Evolutionary conservation across 2,113 vertebrate species (phyloP).

Genomic region (Promerops cafer): DNA sequence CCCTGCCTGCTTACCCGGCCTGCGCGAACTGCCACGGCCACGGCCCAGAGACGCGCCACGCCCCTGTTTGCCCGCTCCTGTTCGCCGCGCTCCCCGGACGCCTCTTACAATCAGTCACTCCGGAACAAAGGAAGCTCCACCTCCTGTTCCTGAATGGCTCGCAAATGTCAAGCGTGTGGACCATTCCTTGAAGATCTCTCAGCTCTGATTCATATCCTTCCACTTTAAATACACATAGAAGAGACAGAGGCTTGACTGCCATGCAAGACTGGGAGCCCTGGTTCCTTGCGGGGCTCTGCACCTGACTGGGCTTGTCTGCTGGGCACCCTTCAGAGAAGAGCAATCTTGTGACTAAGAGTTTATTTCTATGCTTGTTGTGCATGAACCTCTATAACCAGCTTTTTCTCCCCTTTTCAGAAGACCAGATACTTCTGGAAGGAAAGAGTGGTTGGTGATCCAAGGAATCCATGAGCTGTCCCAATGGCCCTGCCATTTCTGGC

Average conservation of each 20-base stretch:
- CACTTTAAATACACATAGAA: accelerated
- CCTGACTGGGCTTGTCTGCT: not conserved
- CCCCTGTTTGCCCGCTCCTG: no score
- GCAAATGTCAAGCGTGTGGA: accelerated
- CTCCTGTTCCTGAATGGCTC: no score
- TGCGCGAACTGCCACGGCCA: no score
- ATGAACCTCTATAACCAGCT: not conserved
- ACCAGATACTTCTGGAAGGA: not conserved
- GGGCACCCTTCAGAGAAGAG: not conserved
- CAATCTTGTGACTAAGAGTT: not conserved
- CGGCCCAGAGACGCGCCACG: no score
- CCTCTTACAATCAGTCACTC: no score
- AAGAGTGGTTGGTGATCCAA: not conserved
- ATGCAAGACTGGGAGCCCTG: accelerated
- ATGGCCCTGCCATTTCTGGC: accelerated
- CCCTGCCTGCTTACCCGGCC: no score
- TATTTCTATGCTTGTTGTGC: not conserved
- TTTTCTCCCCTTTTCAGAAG: not conserved
- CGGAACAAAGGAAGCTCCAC: no score
- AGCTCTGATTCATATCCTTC: not conserved
- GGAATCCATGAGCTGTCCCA: not conserved
- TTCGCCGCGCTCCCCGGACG: no score
- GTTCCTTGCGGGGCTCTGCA: not conserved
- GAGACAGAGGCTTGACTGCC: not conserved
- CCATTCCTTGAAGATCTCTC: not conserved